Evolutionary conservation across 2,888 invertebrate species (phyloP), one percentile per base, ranked within the genome.

Genomic region (Suillia variegata): DNA sequence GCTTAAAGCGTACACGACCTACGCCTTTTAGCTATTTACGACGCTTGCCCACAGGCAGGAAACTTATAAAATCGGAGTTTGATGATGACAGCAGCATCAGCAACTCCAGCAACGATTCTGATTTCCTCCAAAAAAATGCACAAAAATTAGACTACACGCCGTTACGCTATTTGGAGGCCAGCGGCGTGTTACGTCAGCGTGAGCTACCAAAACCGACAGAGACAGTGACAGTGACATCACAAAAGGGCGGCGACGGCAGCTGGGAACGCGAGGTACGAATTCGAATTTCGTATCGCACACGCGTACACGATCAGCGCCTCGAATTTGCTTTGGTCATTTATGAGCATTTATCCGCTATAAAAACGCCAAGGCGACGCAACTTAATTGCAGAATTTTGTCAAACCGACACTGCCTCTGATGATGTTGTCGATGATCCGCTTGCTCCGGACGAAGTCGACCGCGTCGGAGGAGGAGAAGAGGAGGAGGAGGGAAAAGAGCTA

Each of bases 281-380:
- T 57, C 70, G 72, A 54, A 67, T 78, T 42, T 76, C 77, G 17
- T 78, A 76, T 66, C 60, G 71, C 20, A 70, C 70, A 24, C 65
- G 70, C 24, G 33, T 68, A 13, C 56, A 64, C 24, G 70, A 74
- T 59, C 71, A 75, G 57, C 68, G 71, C 57, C 60, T 75, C 53
- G 72, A 76, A 68, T 75, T 75, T 54, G 74, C 74, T 8, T 63
- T 77, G 54, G 69, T 77, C 13, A 72, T 75, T 45, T 77, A 77
- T 63, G 74, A 73, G 56, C 67, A 73, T 55, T 24, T 70, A n/a
- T 20, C 22, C 48, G 54, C 59, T 8, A 38, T 49, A 22, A 18
- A 48, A 50, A 33, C 51, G 38, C 34, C 62, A 22, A 49, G 51
- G n/a, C 69, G 68, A 38, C 68, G 75, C 34, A 76, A 76, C 68